phyloP scores from a whole-genome alignment of 1,140 invertebrate genomes.

The Drosophila littoralis region DNA sequence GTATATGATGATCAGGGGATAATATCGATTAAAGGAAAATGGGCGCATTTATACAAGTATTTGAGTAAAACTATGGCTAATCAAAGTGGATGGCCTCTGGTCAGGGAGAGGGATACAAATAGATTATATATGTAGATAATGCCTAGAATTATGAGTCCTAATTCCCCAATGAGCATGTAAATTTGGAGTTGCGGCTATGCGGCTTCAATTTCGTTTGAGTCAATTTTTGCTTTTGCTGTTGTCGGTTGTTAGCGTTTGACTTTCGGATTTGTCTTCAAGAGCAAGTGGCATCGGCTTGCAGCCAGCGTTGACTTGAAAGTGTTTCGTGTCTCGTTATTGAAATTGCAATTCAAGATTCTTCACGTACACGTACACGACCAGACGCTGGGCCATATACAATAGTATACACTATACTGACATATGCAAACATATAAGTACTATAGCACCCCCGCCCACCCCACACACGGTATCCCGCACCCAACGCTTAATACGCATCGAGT shows the following conservation, averaged over 20 bases:
- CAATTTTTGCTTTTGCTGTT: not conserved
- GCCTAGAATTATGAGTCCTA: not conserved
- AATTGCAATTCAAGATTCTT: constrained; percentile 81
- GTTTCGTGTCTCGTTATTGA: constrained; percentile 79
- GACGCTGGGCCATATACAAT: not conserved
- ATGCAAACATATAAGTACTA: not conserved
- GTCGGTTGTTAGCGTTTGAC: constrained; percentile 8
- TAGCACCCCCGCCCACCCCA: not conserved
- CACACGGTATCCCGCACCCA: not conserved
- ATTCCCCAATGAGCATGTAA: not conserved
- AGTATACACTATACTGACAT: not conserved
- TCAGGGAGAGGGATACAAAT: no score
- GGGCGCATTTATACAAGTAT: no score
- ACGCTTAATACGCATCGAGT: constrained; percentile 55
- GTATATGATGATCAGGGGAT: no score
- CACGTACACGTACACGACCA: constrained; percentile 61
- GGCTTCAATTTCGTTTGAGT: not conserved
- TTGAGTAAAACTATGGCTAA: no score
- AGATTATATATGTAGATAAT: no score
- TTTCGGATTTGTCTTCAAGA: constrained; percentile 56
- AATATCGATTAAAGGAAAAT: no score
- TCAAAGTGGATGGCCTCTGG: no score
- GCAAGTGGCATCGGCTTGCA: constrained; percentile 56
- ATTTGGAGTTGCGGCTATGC: not conserved
- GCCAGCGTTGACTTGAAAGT: constrained; percentile 65